Evolutionary conservation across 2,797 vertebrate genomes (phyloP).

Genomic region (Falco biarmicus): DNA sequence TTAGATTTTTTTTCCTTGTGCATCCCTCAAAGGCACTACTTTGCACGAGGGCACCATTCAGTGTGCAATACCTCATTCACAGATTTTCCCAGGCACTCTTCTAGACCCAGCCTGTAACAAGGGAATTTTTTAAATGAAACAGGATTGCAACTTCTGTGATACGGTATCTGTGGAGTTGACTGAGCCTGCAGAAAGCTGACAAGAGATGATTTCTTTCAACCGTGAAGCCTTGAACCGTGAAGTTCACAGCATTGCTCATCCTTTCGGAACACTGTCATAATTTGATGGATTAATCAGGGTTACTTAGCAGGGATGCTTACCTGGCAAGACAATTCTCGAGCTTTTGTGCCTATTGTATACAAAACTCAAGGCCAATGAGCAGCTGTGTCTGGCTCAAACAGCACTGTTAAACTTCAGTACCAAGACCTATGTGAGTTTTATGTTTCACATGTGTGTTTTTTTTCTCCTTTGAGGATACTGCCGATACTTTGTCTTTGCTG

Average conservation of each 20-base stretch:
- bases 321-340: neutral
- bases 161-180: neutral
- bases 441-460: neutral
- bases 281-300: constrained; percentile 61
- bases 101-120: neutral
- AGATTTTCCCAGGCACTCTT: neutral
- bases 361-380: neutral
- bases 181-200: constrained; percentile 38
- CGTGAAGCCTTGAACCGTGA: constrained; percentile 40
- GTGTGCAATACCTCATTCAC: neutral
- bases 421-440: neutral
- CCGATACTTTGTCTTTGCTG: neutral
- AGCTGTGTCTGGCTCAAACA: neutral
- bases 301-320: constrained; percentile 38
- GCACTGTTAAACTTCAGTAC: neutral
- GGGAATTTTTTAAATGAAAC: neutral
- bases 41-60: rapidly evolving
- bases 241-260: neutral
- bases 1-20: neutral
- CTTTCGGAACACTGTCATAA: constrained; percentile 40
- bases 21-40: neutral
- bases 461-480: neutral
- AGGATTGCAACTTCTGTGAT: neutral
- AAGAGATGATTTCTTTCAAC: constrained; percentile 40
- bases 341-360: neutral